Base-by-base conservation (phyloP, 2,888 invertebrate species). In the Agrotis exclamationis region DNA sequence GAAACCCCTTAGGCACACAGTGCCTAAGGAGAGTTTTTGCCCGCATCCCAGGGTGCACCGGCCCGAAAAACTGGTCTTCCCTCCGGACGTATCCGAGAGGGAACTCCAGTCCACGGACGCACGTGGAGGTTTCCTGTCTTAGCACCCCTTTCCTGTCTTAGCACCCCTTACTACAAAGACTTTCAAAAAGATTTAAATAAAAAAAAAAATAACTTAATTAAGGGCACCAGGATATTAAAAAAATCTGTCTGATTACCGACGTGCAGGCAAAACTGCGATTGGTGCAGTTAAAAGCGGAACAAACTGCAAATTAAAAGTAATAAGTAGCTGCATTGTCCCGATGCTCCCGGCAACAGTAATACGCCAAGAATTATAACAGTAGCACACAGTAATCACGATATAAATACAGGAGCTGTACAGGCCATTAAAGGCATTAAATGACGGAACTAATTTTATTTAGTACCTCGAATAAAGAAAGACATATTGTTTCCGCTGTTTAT, bases 281-380 rank as follows among this genome's bases (percentile, higher is more conserved):
- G 1, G 18, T 44, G 13, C 56, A 58, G 63, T 28, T 33, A 57
- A 28, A 57, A 48, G 39, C 45, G 7, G 50, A 70, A 65, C 39
- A 59, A 76, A 76, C 64, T 65, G 58, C 58, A 59, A 72, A 72
- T 76, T 65, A 72, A 80, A 66, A 50, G 63, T 59, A 50, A 45
- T 56, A 68, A 65, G 51, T 68, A 63, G 39, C 48, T 28, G 28
- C 51, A 59, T 24, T 56, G 63, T 59, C 24, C 53, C 18, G 3
- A 51, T 20, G 51, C 48, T 48, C 44, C 39, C 13, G 1, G 18
- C 18, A 11, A 24, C 64, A 28, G 57, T 76, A 71, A 72, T 76
- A 57, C 63, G 18, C 39, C n/a, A 63, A 62, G 76, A 76, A 63
- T 68, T 72, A 80, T 76, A 63, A 47, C 20, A 56, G 57, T 33